Base-by-base conservation (phyloP, 2,888 invertebrate genomes). In the Andrena marginata region DNA sequence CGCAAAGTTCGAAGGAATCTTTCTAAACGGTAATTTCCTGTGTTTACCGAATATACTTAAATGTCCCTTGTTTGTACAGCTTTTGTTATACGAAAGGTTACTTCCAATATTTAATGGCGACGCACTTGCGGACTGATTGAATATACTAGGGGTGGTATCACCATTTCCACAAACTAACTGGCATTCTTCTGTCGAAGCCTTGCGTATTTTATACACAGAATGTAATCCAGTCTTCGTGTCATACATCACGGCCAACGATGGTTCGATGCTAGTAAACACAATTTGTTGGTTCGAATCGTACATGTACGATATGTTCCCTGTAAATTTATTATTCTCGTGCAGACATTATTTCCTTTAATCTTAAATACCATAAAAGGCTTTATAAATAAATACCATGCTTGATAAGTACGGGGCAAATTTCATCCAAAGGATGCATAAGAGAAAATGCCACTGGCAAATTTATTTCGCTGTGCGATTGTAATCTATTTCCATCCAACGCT, bases 391-490 rank as follows among this genome's bases (percentile, higher is more conserved):
- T 94, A 80, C 96, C 95, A 20, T 97, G 96, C 91, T 96, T 97
- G 82, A 97, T 95, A 7, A 97, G 94, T 49, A 99, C 96, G 0
- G 99, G 99, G 74, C 97, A 97, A 33, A 98, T 97, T 94, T 99
- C 99, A 93, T 99, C 98, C 71, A 99, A 94, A 0, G 99, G 99
- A 95, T 99, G 98, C 0, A 97, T 95, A 77, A 99, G 94, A 8
- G 98, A 98, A 94, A 98, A 99, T 65, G 98, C 95, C 0, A 97
- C 96, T 0, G 98, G 97, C 91, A 97, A 95, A 84, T 90, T 90
- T 13, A 82, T 76, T 48, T 93, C 91, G 42, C 86, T 87, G 54
- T 90, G 89, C 1, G 78, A 67, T n/a, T 86, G 81, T 75, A 91
- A 89, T 89, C 90, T 91, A 69, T 91, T 92, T n/a, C 85, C 86